Conservation (phyloP, 2,113 vertebrate species). For the Tragelaphus scriptus region DNA sequence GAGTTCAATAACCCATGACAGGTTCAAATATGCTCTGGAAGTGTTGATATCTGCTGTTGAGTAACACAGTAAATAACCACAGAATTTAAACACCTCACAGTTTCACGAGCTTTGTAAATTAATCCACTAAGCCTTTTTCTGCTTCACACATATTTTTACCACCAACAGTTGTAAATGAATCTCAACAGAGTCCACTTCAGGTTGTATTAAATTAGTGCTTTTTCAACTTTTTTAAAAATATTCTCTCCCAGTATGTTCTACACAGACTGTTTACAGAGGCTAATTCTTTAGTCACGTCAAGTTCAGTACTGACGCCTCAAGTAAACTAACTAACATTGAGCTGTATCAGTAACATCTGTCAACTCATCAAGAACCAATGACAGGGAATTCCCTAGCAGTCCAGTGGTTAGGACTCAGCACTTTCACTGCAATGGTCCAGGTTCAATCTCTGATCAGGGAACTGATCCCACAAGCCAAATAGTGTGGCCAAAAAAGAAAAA, state of each 20-base stretch:
- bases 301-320: neutral
- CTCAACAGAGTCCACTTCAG: constrained; percentile 11
- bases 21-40: neutral
- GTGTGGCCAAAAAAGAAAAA: neutral
- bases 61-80: neutral
- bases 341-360: neutral
- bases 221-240: constrained; percentile 33
- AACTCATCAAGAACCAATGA: neutral
- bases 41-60: neutral
- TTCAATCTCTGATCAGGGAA: neutral
- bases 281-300: neutral
- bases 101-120: neutral
- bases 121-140: constrained; percentile 11
- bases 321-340: neutral
- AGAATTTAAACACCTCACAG: constrained; percentile 19
- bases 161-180: neutral
- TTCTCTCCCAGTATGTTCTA: neutral
- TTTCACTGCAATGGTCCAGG: neutral
- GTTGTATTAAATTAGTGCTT: neutral
- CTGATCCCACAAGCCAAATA: neutral
- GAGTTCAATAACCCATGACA: neutral
- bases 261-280: neutral
- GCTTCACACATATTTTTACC: neutral
- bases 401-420: neutral
- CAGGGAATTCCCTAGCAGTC: neutral